phyloP scores from a whole-genome alignment of 2,888 invertebrate species.

The Amphipoea lucens region DNA sequence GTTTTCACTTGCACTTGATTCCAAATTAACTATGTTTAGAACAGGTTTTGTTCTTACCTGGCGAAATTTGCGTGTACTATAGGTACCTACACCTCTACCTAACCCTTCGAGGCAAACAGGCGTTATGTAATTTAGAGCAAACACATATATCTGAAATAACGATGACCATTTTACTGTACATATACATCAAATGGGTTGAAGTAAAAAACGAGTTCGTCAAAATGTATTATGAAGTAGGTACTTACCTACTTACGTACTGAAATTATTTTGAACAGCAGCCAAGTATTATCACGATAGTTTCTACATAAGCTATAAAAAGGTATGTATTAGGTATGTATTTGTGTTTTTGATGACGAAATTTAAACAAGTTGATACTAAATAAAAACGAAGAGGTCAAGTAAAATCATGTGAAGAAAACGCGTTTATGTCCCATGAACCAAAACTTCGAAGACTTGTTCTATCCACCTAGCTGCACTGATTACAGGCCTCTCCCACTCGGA shows the following conservation, averaged over 20 bases:
- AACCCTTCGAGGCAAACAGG: neutral
- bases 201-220: neutral
- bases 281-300: neutral
- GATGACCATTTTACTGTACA: neutral
- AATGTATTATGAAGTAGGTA: neutral
- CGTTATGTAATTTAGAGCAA: too few relatives aligned
- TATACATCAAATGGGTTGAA: neutral
- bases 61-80: neutral
- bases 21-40: neutral
- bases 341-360: neutral
- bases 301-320: too few relatives aligned
- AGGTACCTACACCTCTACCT: neutral
- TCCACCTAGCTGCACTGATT: neutral
- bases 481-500: neutral
- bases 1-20: neutral
- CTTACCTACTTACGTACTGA: neutral
- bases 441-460: neutral
- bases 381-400: neutral
- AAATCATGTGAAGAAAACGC: neutral
- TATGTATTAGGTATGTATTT: too few relatives aligned
- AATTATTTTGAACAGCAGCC: neutral
- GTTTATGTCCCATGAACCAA: neutral
- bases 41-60: neutral
- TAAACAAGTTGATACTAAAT: too few relatives aligned
- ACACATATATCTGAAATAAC: too few relatives aligned